phyloP scores from a whole-genome alignment of 1,140 invertebrate genomes.

The Drosophila jambulina region DNA sequence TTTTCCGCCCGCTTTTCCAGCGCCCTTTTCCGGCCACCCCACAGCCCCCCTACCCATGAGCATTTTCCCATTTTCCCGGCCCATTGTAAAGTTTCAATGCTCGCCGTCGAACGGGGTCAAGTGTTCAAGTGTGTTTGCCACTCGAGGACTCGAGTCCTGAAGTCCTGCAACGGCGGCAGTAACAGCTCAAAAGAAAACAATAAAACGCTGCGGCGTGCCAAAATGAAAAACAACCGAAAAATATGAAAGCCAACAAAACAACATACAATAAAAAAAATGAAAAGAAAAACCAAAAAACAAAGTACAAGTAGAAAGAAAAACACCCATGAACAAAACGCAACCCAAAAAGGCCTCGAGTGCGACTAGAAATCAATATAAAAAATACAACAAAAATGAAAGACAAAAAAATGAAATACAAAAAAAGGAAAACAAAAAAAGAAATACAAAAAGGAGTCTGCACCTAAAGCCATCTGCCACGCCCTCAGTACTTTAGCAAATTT shows the following conservation, averaged over 20 bases:
- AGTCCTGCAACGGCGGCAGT: conserved; percentile 37
- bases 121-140: conserved; percentile 65
- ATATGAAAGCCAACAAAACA: conserved; percentile 40
- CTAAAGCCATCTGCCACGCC: conserved; percentile 54
- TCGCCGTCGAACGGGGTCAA: conserved; percentile 68
- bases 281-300: conserved; percentile 5
- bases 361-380: conserved; percentile 68
- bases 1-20: background rate
- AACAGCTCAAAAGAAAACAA: conserved; percentile 72
- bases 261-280: background rate
- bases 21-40: background rate
- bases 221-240: conserved; percentile 44
- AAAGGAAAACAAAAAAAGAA: background rate
- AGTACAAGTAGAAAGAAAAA: conserved; percentile 30
- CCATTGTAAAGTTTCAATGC: conserved; percentile 71
- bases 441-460: conserved; percentile 8
- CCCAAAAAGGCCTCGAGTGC: conserved; percentile 49
- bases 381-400: background rate
- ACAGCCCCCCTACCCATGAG: background rate
- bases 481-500: conserved; percentile 39
- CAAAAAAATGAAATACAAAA: background rate
- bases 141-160: conserved; percentile 67
- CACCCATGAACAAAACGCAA: conserved; percentile 32
- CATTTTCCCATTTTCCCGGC: conserved; percentile 19
- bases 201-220: conserved; percentile 65